Conservation (phyloP, 2,888 invertebrate genomes). For the Drosophila stalkeri region DNA sequence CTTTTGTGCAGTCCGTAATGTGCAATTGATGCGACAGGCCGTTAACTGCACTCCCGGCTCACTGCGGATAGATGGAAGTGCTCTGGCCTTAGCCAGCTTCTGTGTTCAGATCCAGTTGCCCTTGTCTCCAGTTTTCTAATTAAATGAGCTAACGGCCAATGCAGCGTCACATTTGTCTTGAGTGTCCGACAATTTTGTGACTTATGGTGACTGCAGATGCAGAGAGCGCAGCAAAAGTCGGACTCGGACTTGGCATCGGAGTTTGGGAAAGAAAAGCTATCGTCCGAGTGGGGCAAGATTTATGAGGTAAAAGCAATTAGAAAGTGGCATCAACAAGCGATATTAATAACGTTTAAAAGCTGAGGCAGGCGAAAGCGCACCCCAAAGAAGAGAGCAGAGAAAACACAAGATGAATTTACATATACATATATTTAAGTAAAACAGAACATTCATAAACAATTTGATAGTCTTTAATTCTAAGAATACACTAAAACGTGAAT, state of each 20-base stretch:
- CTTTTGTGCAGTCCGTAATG: conserved; percentile 62
- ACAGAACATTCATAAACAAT: not conserved
- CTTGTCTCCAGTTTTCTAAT: conserved; percentile 68
- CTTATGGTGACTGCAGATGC: conserved; percentile 75
- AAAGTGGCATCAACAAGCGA: conserved; percentile 76
- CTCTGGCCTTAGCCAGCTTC: conserved; percentile 11
- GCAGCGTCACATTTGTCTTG: conserved; percentile 76
- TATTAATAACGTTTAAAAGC: conserved; percentile 64
- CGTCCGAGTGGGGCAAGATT: conserved; percentile 57
- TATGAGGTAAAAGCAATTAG: conserved; percentile 79
- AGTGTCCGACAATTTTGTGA: conserved; percentile 76
- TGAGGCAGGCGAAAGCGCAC: conserved; percentile 17
- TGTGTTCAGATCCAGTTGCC: conserved; percentile 2
- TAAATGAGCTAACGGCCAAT: conserved; percentile 70
- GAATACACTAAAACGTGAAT: not conserved
- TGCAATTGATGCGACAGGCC: conserved; percentile 74
- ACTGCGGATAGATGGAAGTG: conserved; percentile 13
- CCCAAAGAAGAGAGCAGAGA: not conserved
- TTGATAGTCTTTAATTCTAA: not conserved
- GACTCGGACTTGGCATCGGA: conserved; percentile 1
- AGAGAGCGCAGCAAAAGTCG: conserved; percentile 38
- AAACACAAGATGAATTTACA: conserved; percentile 8
- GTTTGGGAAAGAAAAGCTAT: conserved; percentile 14
- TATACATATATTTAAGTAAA: not conserved
- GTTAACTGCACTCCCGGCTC: conserved; percentile 62